Base-by-base conservation (phyloP, 1,140 invertebrate genomes). In the Eumaeus atala region DNA sequence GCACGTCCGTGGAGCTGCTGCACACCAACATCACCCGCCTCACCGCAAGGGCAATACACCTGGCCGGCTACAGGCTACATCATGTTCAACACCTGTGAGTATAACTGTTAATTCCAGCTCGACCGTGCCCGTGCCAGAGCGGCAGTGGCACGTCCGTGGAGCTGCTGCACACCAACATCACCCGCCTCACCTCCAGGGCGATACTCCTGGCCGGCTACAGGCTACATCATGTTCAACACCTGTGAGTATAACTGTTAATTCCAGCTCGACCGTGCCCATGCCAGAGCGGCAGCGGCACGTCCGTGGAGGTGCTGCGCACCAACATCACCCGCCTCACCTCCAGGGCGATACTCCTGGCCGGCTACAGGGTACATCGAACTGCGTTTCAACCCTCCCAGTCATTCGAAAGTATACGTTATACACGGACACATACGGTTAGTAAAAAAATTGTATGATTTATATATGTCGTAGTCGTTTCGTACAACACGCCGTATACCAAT, bases 11-110 rank as follows among this genome's bases (percentile, higher is more conserved):
- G 37, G 67, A 74, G 33, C 66, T 85, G 4, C 62, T 73, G 16
- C 67, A 76, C 48, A 70, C 70, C 1, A 80, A 85, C 60, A 77
- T 85, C 28, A 85, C 82, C 0, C 38, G 64, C 40, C 72, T 85
- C 0, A 82, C 66, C 0, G 74, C 72, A 9, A 59, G 64, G 7
- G 62, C 66, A 16, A 73, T 85, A 10, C 69, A 77, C 51, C 58
- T 63, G 1, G 72, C 73, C 6, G 82, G 82, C 10, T 78, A 76
- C 62, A 64, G 75, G 11, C 56, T 83, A 1, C 67, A 77, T n/a
- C 51, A 56, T 2, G 69, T 85, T 6, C 72, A 82, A 51, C 82
- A 85, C 59, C 64, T 85, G 82, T 85, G 57, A 72, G 77, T 76
- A 11, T 10, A 37, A 10, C 16, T 49, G 5, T 12, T 14, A 33